Base-by-base conservation (phyloP, 2,888 invertebrate species). In the Leptarthrus brevirostris region DNA sequence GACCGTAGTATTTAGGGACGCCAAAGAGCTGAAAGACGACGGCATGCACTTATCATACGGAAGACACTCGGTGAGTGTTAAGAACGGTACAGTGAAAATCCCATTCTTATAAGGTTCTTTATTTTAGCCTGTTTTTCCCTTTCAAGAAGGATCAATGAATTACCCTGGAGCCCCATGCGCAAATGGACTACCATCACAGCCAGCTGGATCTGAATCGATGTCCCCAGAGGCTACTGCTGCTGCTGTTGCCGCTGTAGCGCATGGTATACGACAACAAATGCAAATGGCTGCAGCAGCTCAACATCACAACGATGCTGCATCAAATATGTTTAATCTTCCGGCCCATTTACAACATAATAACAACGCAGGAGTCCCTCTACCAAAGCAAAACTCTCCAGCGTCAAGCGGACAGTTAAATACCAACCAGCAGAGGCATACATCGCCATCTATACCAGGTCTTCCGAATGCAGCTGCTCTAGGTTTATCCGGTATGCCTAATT, bases 1-100 rank as follows among this genome's bases (percentile, higher is more conserved):
- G 81, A 94, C 95, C 74, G 95, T 96, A 71, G 96, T 96, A 75
- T 96, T 96, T 88, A 89, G 95, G 80, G 96, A 96, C 86, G 91
- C 92, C 12, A 91, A 92, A 83, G 92, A 92, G 84, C 88, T 92
- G 81, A 93, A 93, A 83, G 93, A 93, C 80, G 92, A 93, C 80
- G 86, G 88, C 70, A 73, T 80, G 18, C 89, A 88, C 79, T 81
- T 90, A 78, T 81, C 82, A 22, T 90, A 90, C 81, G 89, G 89
- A 47, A 84, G 89, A 79, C 86, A 89, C 82, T 88, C 89, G 85
- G 90, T 90, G 85, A 85, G 87, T 86, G 44, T 58, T 71, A 54
- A 44, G 26, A 72, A 72, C 69, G 69, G 69, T 69, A 69, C 69
- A 61, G 40, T 74, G 74, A 40, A n/a, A 58, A 22, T 6, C 40